Base-by-base conservation (phyloP, 2,888 invertebrate genomes). In the Chaetoderma sp. region DNA sequence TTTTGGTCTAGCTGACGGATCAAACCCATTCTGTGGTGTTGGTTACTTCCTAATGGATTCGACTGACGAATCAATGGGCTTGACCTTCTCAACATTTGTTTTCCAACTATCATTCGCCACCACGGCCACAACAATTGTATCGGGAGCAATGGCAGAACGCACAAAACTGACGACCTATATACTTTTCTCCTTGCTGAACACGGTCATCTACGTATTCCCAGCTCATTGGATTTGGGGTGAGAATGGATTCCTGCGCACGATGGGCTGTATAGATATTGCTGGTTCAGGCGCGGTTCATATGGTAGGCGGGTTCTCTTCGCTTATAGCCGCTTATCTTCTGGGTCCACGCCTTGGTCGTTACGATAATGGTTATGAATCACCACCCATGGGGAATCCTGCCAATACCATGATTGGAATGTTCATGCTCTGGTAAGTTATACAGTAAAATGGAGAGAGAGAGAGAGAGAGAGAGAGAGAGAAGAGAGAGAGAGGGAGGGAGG, bases 211-310 rank as follows among this genome's bases (percentile, higher is more conserved):
- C 68, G 84, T 84, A 42, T 80, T 86, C 21, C 87, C 87, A 0
- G 86, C 87, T 4, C 87, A 87, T 70, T 87, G 87, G 87, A 78
- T 84, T 4, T 87, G 86, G 86, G 82, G 79, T 13, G 45, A 70
- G 30, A 79, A 84, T 56, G 87, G 87, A 1, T 83, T 75, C 62
- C 67, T 78, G 8, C 23, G 60, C 0, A 57, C 54, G 10, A 56
- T 78, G 8, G 80, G 80, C 4, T 71, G 70, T 16, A 75, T 80
- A 0, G 80, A 79, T 28, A 56, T 56, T 60, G 84, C 85, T 4
- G 86, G 86, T 2, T 81, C 84, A 60, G 85, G 86, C 0, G 83
- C 84, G 3, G 87, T 87, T 0, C 85, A 85, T 70, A 66, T 85
- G 58, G 79, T 83, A 13, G 85, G 85, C 2, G 85, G 82, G 0